A percentile compares a stretch with the other conserved stretches of the same genome.
Conservation (phyloP, 2,888 invertebrate species). For the Eupithecia pulchellata region DNA sequence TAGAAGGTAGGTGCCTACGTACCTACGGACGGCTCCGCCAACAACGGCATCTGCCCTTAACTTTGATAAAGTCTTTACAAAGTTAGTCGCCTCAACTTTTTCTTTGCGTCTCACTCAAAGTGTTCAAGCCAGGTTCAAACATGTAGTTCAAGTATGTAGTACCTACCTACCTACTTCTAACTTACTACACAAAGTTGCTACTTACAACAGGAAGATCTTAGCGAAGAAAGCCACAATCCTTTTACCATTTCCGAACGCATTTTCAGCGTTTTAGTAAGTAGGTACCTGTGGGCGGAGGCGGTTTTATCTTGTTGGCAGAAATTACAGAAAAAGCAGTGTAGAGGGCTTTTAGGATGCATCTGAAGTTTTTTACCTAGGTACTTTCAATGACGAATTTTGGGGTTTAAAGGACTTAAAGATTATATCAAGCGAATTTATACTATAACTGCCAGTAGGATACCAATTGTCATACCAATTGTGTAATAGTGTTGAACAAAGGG, state of each 20-base stretch:
- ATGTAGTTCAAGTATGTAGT: no score
- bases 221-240: slow-evolving; percentile 44
- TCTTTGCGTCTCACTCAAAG: slow-evolving; percentile 19
- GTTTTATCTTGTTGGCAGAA: slow-evolving; percentile 31
- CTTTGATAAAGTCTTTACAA: slow-evolving; percentile 17
- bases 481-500: neutral
- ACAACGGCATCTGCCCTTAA: slow-evolving; percentile 15
- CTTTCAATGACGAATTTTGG: neutral
- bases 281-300: slow-evolving; percentile 13
- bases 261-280: slow-evolving; percentile 37
- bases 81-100: slow-evolving; percentile 20
- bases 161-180: neutral
- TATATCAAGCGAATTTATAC: neutral
- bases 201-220: slow-evolving; percentile 26
- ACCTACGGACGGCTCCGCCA: neutral
- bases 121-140: slow-evolving; percentile 11
- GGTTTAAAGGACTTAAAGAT: neutral
- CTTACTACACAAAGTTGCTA: slow-evolving; percentile 24
- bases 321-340: neutral
- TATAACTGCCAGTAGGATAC: neutral
- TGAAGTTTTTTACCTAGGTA: neutral
- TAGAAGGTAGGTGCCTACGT: neutral
- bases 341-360: neutral
- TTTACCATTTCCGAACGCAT: slow-evolving; percentile 42
- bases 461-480: neutral